phyloP scores from a whole-genome alignment of 2,888 invertebrate species.

The Scaeva pyrastri region DNA sequence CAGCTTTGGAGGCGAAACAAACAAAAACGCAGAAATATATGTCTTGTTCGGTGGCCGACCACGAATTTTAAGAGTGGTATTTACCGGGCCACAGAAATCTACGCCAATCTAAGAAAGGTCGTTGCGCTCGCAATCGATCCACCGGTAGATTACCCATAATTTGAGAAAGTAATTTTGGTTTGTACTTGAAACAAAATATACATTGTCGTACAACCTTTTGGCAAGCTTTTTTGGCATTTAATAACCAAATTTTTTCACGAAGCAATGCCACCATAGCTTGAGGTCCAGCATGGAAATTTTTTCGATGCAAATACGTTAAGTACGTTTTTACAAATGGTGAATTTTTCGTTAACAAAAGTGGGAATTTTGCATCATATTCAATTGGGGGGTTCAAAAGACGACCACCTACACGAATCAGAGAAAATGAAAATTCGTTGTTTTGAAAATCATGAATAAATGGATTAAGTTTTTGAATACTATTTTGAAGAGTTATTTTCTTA shows the following conservation, averaged over 20 bases:
- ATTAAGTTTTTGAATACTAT: too few species aligned
- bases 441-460: too few species aligned
- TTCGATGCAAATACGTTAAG: background rate
- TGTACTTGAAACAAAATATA: slow-evolving; percentile 53
- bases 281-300: background rate
- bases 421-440: too few species aligned
- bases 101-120: background rate
- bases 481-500: too few species aligned
- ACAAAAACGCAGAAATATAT: slow-evolving; percentile 58
- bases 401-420: too few species aligned
- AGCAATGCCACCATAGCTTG: too few species aligned
- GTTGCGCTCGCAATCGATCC: slow-evolving; percentile 48
- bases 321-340: background rate
- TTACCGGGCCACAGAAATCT: slow-evolving; percentile 61
- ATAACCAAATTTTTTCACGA: too few species aligned
- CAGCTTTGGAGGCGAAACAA: slow-evolving; percentile 70
- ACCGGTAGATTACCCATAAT: slow-evolving; percentile 58
- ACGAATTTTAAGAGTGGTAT: slow-evolving; percentile 45
- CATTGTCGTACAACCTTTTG: slow-evolving; percentile 40
- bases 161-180: slow-evolving; percentile 48
- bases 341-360: background rate
- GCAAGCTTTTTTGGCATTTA: too few species aligned
- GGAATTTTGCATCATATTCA: slow-evolving; percentile 5
- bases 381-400: background rate
- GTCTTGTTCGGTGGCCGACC: slow-evolving; percentile 52